Conservation (phyloP, 2,113 vertebrate species). For the Circaetus cinerascens region DNA sequence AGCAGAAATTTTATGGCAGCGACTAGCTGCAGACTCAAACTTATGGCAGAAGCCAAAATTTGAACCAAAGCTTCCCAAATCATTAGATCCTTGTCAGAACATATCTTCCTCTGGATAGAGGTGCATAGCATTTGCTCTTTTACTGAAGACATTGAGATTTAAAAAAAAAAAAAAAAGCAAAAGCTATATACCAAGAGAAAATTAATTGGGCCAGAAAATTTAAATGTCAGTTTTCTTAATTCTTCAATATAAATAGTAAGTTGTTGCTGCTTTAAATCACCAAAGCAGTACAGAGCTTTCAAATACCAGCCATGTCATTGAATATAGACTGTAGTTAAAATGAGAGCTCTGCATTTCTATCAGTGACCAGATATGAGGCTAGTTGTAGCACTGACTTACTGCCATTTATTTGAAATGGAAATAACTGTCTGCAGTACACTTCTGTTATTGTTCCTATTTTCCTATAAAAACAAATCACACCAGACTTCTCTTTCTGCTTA, state of each 20-base stretch:
- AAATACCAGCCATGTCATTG: not conserved
- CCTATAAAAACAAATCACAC: constrained; percentile 33
- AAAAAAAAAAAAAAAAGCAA: not conserved
- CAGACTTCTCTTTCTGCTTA: not conserved
- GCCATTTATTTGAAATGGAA: not conserved
- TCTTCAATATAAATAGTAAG: not conserved
- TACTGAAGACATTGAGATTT: not conserved
- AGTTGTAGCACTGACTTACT: not conserved
- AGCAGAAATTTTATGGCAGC: accelerated
- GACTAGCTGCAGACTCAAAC: not conserved
- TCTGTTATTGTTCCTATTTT: constrained; percentile 13
- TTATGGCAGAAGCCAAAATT: not conserved
- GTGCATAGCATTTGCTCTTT: not conserved
- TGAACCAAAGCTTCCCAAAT: not conserved
- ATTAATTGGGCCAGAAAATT: not conserved
- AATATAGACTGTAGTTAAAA: not conserved
- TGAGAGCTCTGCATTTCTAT: not conserved
- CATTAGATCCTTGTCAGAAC: not conserved
- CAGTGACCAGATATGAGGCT: not conserved
- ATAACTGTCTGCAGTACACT: not conserved
- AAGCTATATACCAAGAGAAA: not conserved
- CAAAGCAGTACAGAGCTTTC: not conserved
- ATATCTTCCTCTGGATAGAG: not conserved
- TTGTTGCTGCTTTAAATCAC: not conserved
- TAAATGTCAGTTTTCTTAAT: not conserved